Evolutionary conservation across 2,888 invertebrate species (phyloP), one percentile per base, ranked within the genome.

Genomic region (Agrilus mali): DNA sequence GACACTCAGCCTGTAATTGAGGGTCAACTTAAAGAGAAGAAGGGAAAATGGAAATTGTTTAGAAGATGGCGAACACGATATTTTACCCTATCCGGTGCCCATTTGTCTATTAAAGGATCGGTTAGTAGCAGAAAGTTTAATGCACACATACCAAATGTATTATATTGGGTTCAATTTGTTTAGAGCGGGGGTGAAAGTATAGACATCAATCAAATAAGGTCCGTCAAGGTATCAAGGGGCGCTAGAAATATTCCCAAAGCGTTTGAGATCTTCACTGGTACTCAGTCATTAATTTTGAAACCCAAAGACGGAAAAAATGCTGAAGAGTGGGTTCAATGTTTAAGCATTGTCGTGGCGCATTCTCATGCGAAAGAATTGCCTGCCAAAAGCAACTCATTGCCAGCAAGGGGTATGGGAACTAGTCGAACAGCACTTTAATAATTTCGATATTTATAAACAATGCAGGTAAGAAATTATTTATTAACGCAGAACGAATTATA

Each of bases 191-290:
- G 82, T 47, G 82, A 82, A 61, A 82, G 82, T 58, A 87, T 95
- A 53, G 92, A 93, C 64, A 82, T 95, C 13, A 87, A 90, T 65
- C 89, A 92, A 67, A 93, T 95, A 50, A 80, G 92, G 12, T 90
- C 89, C 33, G 94, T 95, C n/a, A 87, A 93, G 60, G 93, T 94
- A 10, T 86, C 92, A 1, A 75, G 89, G 40, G 86, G 90, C 42
- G 88, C 90, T 8, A 75, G 93, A 42, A 89, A 90, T 69, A 90
- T 94, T 56, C 93, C 94, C 16, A 92, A 90, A 65, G 93, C 93
- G 1, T 95, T 95, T 71, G 94, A 95, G 72, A 94, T 95, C 56
- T 95, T 94, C 71, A 94, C 94, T 0, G 85, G 85, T 41, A 89
- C 93, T 67, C 89, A 89, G 66, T 87, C 88, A 8, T 79, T 92